Base-by-base conservation (phyloP, 92 coral and sea anemone genomes). In the Epizoanthus scotinus region DNA sequence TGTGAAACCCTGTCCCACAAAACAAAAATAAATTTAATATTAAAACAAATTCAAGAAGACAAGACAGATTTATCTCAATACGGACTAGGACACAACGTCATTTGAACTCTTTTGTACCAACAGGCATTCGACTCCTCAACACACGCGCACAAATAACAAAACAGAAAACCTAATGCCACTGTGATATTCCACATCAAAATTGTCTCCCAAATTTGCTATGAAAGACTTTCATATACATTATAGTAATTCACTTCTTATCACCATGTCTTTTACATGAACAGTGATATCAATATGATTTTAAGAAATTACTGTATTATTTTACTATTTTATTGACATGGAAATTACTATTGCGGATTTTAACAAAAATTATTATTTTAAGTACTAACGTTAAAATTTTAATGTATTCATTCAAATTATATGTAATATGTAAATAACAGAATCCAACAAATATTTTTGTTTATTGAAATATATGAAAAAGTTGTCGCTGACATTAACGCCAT, bases 201-300 rank as follows among this genome's bases (percentile, higher is more conserved):
- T 60, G 65, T 60, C 65, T 60, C 65, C 65, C 65, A 31, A 60
- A 60, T 60, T 60, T 6, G 4, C 65, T 2, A 60, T 2, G 27
- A 2, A 0, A 60, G 19, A 2, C 65, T 60, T 60, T 60, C 65
- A 60, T 60, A 26, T 60, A 60, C 65, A 60, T 60, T 60, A 1
- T 60, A 60, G 65, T 60, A 19, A 60, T 60, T 60, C 65, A 60
- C 65, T 2, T 60, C 65, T 60, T 60, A 60, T 60, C 65, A 60
- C 65, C 65, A 60, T 60, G 65, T 60, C 65, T 2, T 60, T 17
- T 60, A 60, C 65, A 60, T 60, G 19, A 60, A 60, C 65, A 3
- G 65, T 60, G 65, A 60, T 60, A 60, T 60, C 65, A 60, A 60
- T 60, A 60, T 60, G 65, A 60, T 60, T 60, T 60, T 60, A 60